Evolutionary conservation across 2,113 vertebrate genomes (phyloP).

Genomic region (Nyctereutes procyonoides): DNA sequence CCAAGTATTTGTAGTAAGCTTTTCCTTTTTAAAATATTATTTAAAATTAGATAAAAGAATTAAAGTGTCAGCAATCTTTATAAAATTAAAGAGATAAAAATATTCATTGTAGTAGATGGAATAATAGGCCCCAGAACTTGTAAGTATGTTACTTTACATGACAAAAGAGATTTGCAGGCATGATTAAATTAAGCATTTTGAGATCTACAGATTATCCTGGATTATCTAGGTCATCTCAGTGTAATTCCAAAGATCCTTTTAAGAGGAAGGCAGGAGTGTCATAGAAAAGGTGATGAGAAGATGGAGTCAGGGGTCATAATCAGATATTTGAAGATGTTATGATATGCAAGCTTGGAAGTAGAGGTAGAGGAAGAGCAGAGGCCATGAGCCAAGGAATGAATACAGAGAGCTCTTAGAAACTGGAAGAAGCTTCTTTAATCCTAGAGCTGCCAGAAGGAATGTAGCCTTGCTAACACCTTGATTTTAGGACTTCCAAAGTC

Average conservation of each 20-base stretch:
- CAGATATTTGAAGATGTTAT: background rate
- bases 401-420: background rate
- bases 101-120: background rate
- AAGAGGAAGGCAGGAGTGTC: background rate
- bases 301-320: background rate
- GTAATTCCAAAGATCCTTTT: background rate
- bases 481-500: background rate
- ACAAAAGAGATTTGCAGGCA: background rate
- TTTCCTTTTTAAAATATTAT: slow-evolving; percentile 38
- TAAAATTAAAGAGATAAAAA: background rate
- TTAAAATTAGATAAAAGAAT: background rate
- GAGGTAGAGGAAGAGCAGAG: background rate
- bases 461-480: background rate
- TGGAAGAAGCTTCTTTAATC: background rate
- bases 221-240: background rate
- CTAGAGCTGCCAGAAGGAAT: background rate
- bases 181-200: background rate
- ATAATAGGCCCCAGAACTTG: background rate
- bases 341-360: background rate
- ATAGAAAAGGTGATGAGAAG: background rate
- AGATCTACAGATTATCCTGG: background rate
- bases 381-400: background rate
- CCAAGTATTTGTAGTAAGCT: background rate
- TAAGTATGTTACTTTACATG: background rate
- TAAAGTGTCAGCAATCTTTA: background rate